Conservation (phyloP, 2,113 vertebrate species). For the Anarrhichthys ocellatus region DNA sequence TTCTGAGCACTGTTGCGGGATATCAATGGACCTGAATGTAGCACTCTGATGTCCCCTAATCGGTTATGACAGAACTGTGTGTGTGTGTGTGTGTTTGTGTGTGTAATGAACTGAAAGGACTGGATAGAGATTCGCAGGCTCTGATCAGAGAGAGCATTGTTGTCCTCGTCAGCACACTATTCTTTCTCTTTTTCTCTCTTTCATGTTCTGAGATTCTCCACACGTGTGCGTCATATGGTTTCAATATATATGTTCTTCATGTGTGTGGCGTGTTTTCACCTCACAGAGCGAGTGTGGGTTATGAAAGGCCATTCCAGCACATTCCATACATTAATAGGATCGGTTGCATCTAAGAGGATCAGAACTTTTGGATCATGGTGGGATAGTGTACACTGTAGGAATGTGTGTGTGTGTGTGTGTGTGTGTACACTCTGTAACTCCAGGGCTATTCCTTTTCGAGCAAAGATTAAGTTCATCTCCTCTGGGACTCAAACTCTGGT, state of each 20-base stretch:
- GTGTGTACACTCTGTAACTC: slow-evolving; percentile 24
- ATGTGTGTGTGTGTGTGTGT: slow-evolving; percentile 19
- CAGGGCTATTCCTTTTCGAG: slow-evolving; percentile 55
- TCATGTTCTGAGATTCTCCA: slow-evolving; percentile 7
- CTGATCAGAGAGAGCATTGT: slow-evolving; percentile 62
- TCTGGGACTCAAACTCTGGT: slow-evolving; percentile 58
- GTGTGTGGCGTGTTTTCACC: slow-evolving; percentile 4
- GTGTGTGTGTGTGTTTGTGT: slow-evolving; percentile 55
- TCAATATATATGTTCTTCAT: not conserved
- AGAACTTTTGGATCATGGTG: slow-evolving; percentile 27
- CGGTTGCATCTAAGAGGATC: slow-evolving; percentile 62
- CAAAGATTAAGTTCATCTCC: slow-evolving; percentile 65
- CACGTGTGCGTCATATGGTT: not conserved
- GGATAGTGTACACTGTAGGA: not conserved
- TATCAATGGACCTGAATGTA: slow-evolving; percentile 59
- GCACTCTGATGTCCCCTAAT: slow-evolving; percentile 65
- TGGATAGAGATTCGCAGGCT: slow-evolving; percentile 40
- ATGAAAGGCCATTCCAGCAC: slow-evolving; percentile 46
- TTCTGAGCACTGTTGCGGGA: slow-evolving; percentile 41
- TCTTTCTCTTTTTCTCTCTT: slow-evolving; percentile 18
- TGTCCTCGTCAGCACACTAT: slow-evolving; percentile 22
- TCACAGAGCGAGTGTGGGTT: slow-evolving; percentile 13
- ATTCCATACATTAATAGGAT: slow-evolving; percentile 72
- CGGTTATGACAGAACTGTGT: slow-evolving; percentile 64
- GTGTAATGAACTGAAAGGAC: slow-evolving; percentile 61